Evolutionary conservation across 2,888 invertebrate species (phyloP).

Genomic region (Chorisops tibialis): DNA sequence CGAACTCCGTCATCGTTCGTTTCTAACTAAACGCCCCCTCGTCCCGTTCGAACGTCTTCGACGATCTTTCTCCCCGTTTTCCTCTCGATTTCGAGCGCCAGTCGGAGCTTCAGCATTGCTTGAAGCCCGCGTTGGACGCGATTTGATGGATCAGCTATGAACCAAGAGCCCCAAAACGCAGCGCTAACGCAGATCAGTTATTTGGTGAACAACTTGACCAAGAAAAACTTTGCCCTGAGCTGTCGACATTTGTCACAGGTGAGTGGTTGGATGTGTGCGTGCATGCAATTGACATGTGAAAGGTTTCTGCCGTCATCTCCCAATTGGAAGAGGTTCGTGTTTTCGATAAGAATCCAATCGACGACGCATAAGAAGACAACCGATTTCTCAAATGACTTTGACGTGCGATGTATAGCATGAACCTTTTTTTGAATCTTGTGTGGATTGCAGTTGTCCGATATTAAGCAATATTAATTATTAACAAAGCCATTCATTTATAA

Average conservation of each 20-base stretch:
- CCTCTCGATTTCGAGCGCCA: conserved; percentile 36
- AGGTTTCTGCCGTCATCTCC: too few relatives aligned
- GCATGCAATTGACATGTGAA: background rate
- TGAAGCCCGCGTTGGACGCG: conserved; percentile 79
- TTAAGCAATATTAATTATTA: too few relatives aligned
- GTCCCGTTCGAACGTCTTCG: background rate
- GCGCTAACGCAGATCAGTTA: conserved; percentile 98
- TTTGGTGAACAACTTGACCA: conserved; percentile 92
- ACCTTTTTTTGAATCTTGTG: too few relatives aligned
- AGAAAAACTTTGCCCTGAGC: conserved; percentile 91
- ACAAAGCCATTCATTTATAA: too few relatives aligned
- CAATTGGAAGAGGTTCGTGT: too few relatives aligned
- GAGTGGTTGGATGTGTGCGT: conserved; percentile 49
- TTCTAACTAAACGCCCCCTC: background rate
- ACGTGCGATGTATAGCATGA: too few relatives aligned
- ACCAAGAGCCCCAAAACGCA: conserved; percentile 98
- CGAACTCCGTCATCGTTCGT: background rate
- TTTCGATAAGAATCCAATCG: too few relatives aligned
- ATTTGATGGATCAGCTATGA: conserved; percentile 86
- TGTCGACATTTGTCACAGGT: conserved; percentile 87
- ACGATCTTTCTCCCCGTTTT: background rate
- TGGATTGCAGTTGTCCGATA: too few relatives aligned
- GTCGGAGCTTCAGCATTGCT: conserved; percentile 76
- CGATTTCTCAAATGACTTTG: too few relatives aligned
- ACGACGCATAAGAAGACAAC: too few relatives aligned